Evolutionary conservation across 2,888 invertebrate genomes (phyloP).

Genomic region (Chaetogeoica ovagalla): DNA sequence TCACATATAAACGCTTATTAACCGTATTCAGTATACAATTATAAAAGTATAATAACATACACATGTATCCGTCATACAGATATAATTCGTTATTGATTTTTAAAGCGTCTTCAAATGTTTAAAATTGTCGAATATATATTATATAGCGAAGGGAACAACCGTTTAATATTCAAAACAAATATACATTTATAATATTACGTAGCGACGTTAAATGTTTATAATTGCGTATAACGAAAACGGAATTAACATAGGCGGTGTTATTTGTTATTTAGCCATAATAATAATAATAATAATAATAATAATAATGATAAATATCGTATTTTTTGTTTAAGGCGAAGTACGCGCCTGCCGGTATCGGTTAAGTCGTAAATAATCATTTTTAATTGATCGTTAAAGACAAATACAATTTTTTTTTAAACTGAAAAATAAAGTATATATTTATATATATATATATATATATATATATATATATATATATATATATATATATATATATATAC

Average conservation of each 20-base stretch:
- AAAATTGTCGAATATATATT: not conserved
- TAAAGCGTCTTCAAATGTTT: not conserved
- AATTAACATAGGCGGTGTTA: constrained; percentile 1
- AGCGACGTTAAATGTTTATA: constrained; percentile 24
- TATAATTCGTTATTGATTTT: too few relatives aligned
- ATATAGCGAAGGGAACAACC: not conserved
- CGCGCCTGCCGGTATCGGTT: not conserved
- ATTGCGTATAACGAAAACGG: constrained; percentile 32
- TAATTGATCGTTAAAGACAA: constrained; percentile 38
- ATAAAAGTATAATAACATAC: too few relatives aligned
- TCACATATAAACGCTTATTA: too few relatives aligned
- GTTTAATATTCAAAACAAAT: constrained; percentile 10
- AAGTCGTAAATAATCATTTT: constrained; percentile 41
- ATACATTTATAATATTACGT: not conserved
- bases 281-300: not conserved
- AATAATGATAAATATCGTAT: not conserved
- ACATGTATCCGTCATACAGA: too few relatives aligned
- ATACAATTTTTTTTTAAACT: constrained; percentile 13
- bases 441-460: not conserved
- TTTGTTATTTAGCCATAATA: constrained; percentile 10
- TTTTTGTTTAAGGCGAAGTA: constrained; percentile 33
- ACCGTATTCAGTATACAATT: too few relatives aligned
- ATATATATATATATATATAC: too few relatives aligned
- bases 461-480: not conserved
- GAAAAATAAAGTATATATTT: not conserved